Evolutionary conservation across 2,797 vertebrate species (phyloP), one percentile per base, ranked within the genome.

Genomic region (Nasua narica): DNA sequence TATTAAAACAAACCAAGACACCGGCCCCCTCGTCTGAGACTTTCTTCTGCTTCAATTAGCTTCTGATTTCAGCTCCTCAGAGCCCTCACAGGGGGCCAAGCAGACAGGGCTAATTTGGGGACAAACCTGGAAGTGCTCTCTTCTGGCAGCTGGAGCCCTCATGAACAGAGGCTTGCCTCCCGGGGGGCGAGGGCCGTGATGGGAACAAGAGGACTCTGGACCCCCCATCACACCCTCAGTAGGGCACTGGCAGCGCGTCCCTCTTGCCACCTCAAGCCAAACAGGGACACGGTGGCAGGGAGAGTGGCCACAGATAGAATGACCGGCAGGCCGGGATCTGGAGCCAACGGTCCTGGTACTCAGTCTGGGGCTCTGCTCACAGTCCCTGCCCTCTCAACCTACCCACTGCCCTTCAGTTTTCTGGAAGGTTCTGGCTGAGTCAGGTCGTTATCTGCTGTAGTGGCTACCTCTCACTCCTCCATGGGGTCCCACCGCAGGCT

Each of bases 1-100:
- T 89, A 91, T 97, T 96, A 92, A 96, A 97, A 97, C 93, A 97
- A 35, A 86, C 72, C 35, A 92, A 90, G 78, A 91, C 43, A 52
- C 93, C 3, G 93, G 87, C 89, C 93, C 69, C 86, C 93, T 97
- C 97, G 96, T 95, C 97, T 86, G 91, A 90, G 6, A 91, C 92
- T 96, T 95, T 87, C 43, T 48, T 32, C 82, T 96, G 65, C 1
- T 43, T 97, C 72, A 67, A 83, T 56, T 70, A 62, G 48, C 93
- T 95, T 94, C 58, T n/a, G 69, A 86, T 92, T 97, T 97, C 95
- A 94, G 91, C 95, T 97, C 93, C 90, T 69, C 35, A 60, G 50
- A 46, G 27, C 43, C 70, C n/a, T 35, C 43, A 18, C 9, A 14
- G 7, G 16, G 40, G 40, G 14, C 70, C 27, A 10, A 29, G 70